Evolutionary conservation across 2,113 vertebrate species (phyloP), one percentile per base, ranked within the genome.

Genomic region (Pseudopodoces humilis): DNA sequence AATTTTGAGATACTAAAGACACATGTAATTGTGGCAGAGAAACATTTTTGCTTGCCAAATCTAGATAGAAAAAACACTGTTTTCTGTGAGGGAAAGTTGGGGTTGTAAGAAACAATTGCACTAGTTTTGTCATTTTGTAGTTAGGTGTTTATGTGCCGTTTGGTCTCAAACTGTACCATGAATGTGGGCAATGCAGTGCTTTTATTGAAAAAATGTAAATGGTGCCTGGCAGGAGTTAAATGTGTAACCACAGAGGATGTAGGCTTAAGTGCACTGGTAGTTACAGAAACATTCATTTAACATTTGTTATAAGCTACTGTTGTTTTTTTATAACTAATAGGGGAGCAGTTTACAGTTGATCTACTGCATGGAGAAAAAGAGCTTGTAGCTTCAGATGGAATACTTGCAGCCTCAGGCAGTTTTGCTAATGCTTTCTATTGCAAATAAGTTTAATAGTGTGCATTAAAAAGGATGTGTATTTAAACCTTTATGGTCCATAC

Each of bases 401-500:
- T 49, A 33, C 53, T 95, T 63, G 77, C n/a, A 86, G 74, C 88
- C 60, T 93, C 62, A 93, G 94, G 91, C 59, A 74, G 39, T 78
- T 94, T 71, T 89, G n/a, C 89, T 92, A 83, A 92, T 80, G 81
- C 83, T 88, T 92, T 67, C 43, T 82, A 33, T 94, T 92, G 68
- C 47, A 74, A 84, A 95, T 95, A 95, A 75, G 50, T 86, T 95
- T 89, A 92, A 90, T 72, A 75, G 44, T 56, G 21, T 89, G 19
- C 59, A 88, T 92, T 96, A 56, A 74, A 94, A 80, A 72, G 55
- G 43, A 82, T 81, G 44, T 94, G 68, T 96, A 92, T 97, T 96
- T 96, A 95, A 91, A 95, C 90, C 77, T 97, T 96, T 88, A 92
- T 94, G 85, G 39, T 55, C 76, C 63, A 18, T 86, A 88, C 79